Evolutionary conservation across 2,797 vertebrate species (phyloP).

Genomic region (Silurus lanzhouensis): DNA sequence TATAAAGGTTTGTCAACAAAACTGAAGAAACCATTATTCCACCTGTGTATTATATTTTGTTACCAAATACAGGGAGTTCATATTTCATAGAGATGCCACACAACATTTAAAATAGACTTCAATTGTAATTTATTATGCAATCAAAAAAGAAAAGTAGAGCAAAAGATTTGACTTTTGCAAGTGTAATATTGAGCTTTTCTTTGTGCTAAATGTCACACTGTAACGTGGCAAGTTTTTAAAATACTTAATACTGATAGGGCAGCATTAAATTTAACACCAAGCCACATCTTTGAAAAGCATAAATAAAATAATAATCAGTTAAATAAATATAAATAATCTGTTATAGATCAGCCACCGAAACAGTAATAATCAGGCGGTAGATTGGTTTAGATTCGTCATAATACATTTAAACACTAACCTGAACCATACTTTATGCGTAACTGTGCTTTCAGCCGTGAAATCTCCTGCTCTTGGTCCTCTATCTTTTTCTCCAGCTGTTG

Average conservation of each 20-base stretch:
- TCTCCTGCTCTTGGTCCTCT: constrained; percentile 83
- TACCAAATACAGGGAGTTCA: background rate
- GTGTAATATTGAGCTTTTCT: background rate
- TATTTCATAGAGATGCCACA: background rate
- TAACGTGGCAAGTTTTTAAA: background rate
- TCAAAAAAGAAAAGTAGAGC: background rate
- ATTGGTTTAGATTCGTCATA: background rate
- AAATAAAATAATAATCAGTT: background rate
- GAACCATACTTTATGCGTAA: constrained; percentile 66
- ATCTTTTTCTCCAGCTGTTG: constrained; percentile 88
- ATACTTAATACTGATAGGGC: background rate
- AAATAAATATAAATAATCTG: background rate
- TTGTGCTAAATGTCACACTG: background rate
- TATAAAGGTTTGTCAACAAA: background rate
- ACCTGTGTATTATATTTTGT: background rate
- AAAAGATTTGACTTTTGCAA: background rate
- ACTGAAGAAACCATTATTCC: background rate
- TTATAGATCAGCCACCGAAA: background rate
- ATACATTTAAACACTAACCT: constrained; percentile 66
- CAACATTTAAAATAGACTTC: background rate
- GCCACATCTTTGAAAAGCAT: background rate
- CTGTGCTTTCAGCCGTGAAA: constrained; percentile 79
- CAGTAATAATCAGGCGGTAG: background rate
- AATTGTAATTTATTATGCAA: background rate
- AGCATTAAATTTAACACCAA: background rate